Percentiles rank a stretch among this genome's conserved stretches.
Conservation (phyloP, 2,113 vertebrate genomes). For the Columba janthina region DNA sequence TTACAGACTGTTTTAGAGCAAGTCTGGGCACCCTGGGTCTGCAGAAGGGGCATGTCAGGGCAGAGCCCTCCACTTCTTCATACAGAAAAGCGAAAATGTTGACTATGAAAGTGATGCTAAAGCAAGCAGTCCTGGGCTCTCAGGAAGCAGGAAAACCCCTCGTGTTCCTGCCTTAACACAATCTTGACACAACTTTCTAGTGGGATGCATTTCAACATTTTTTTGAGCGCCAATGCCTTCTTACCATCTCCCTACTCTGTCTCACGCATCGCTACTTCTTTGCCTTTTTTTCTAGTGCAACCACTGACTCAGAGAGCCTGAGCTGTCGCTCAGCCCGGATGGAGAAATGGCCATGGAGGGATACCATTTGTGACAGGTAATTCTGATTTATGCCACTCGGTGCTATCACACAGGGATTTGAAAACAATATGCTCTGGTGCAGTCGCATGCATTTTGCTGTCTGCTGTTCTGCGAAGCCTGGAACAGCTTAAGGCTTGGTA, state of each 20-base stretch:
- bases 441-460: conserved; percentile 4
- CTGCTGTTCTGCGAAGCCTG: neutral
- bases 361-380: neutral
- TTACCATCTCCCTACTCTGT: neutral
- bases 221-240: neutral
- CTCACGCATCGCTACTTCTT: neutral
- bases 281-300: neutral
- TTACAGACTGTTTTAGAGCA: neutral
- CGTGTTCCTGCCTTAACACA: neutral
- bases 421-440: neutral
- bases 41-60: neutral
- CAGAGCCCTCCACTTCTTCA: neutral
- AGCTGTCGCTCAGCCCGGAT: neutral
- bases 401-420: neutral
- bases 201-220: neutral
- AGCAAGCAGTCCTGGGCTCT: neutral
- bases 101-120: neutral
- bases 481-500: neutral
- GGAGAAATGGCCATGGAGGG: neutral
- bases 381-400: conserved; percentile 17
- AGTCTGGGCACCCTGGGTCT: neutral
- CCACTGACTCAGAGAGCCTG: neutral
- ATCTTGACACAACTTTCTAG: neutral
- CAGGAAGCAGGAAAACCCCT: neutral
- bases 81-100: neutral